Evolutionary conservation across 2,113 vertebrate species (phyloP), one percentile per base, ranked within the genome.

Genomic region (Trogon surrucura): DNA sequence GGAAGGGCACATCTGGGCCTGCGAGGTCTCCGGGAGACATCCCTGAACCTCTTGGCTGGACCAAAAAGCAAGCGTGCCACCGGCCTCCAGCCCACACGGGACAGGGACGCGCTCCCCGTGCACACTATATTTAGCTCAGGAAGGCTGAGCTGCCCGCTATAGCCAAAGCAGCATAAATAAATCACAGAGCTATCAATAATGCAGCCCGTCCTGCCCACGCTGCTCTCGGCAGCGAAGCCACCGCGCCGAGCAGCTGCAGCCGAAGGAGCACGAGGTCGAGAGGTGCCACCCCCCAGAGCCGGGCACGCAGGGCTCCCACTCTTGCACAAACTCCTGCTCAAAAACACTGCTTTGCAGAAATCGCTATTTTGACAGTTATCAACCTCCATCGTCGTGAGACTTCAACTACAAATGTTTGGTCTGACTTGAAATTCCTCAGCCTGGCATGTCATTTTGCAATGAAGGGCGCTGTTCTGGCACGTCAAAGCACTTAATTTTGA

Each of bases 341-440:
- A 34, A 90, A 93, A 81, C 44, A 58, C 54, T 22, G 80, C 53
- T 73, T 8, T 0, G 0, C 38, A 57, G 88, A 71, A 82, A 90
- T 32, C 12, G 57, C 60, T 93, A 6, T 72, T 95, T 88, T 92
- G 93, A 96, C 93, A 95, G 95, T 48, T 81, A 36, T 47, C 92
- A 95, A 8, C 93, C 78, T 92, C 77, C 86, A 11, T 22, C 26
- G 2, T 83, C 13, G 0, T 32, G 80, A 86, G 90, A 80, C 22
- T 85, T 64, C 61, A 47, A 7, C 88, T 73, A 21, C 74, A 77
- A 45, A 66, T 62, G 80, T 92, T 96, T 90, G 90, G 92, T 83
- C 90, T 96, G 90, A 85, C 45, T 60, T 20, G 90, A 94, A 66
- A 38, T 91, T 88, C 47, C 75, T 90, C 95, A 95, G 62, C 88